These are phyloP conservation scores for Drosophila pseudoananassae DNA, from an alignment of 1,140 invertebrate genomes.

Conservation along the genomic window DNA sequence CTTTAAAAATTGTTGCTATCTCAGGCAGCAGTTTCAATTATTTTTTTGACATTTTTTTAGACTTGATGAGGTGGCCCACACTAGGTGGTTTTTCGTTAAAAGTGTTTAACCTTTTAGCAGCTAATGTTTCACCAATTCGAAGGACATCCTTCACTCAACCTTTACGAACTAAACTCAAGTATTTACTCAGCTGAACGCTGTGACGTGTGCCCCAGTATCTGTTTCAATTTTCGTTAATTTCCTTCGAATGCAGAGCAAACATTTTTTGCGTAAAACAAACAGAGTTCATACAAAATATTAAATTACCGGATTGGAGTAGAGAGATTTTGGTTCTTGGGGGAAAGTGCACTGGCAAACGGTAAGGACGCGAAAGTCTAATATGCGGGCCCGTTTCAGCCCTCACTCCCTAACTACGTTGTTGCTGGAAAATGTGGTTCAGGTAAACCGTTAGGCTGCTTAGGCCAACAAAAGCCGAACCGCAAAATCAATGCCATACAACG, in stretches of 20 bases:
- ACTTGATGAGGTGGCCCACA: conserved; percentile 19
- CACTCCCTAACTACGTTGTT: conserved; percentile 1
- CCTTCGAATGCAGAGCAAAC: conserved; percentile 50
- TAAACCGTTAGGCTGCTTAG: conserved; percentile 56
- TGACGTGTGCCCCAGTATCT: conserved; percentile 58
- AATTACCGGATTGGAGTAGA: conserved; percentile 45
- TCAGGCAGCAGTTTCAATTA: conserved; percentile 13
- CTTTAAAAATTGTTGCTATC: conserved; percentile 77
- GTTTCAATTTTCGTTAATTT: conserved; percentile 64
- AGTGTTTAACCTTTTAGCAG: conserved; percentile 67
- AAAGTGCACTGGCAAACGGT: conserved; percentile 55
- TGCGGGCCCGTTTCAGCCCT: conserved; percentile 35
- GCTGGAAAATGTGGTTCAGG: conserved; percentile 21
- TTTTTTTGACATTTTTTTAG: conserved; percentile 16
- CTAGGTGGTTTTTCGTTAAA: conserved; percentile 25
- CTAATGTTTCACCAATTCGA: conserved; percentile 67
- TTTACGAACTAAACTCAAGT: conserved; percentile 40
- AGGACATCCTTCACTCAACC: conserved; percentile 31
- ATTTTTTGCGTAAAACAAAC: conserved; percentile 70
- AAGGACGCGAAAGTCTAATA: conserved; percentile 37
- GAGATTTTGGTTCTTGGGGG: conserved; percentile 1
- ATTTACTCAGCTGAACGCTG: conserved; percentile 70
- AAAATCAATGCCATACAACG: conserved; percentile 53
- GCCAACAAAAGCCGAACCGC: conserved; percentile 42
- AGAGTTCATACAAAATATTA: conserved; percentile 64